Percentiles rank a stretch among this genome's conserved stretches.
Conservation (phyloP, 2,888 invertebrate genomes). For the Iselma pallidipennis region DNA sequence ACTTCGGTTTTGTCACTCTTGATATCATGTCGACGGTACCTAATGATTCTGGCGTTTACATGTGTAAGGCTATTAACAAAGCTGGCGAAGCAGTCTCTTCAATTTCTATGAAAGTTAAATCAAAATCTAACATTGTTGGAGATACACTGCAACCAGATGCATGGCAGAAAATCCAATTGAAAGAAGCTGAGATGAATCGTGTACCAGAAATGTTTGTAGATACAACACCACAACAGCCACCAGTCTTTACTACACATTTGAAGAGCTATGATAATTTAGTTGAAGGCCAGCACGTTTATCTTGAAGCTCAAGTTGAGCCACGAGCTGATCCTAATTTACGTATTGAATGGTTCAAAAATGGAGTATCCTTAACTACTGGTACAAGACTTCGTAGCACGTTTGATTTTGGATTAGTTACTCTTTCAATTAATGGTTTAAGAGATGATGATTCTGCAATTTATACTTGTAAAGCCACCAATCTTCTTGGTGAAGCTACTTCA, state of each 20-base stretch:
- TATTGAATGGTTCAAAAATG: constrained; percentile 93
- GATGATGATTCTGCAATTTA: constrained; percentile 94
- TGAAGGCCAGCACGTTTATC: constrained; percentile 84
- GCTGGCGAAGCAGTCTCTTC: constrained; percentile 95
- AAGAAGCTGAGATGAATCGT: constrained; percentile 90
- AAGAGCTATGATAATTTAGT: constrained; percentile 80
- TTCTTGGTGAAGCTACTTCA: constrained; percentile 92
- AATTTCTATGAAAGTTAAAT: constrained; percentile 85
- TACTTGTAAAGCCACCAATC: constrained; percentile 92
- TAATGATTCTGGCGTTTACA: constrained; percentile 90
- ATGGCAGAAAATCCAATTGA: constrained; percentile 88
- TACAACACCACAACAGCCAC: constrained; percentile 84
- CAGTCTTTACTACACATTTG: constrained; percentile 93
- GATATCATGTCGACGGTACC: constrained; percentile 87
- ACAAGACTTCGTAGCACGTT: constrained; percentile 91
- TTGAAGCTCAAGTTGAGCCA: constrained; percentile 91
- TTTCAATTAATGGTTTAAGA: constrained; percentile 85
- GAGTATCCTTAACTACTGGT: constrained; percentile 82
- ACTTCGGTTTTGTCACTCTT: constrained; percentile 92
- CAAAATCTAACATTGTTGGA: constrained; percentile 77
- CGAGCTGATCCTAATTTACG: constrained; percentile 84
- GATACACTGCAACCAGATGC: constrained; percentile 89
- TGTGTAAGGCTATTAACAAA: constrained; percentile 91
- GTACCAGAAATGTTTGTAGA: constrained; percentile 88
- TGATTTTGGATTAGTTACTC: constrained; percentile 94